phyloP scores from a whole-genome alignment of 2,797 vertebrate species.

The Sibirionetta formosa region DNA sequence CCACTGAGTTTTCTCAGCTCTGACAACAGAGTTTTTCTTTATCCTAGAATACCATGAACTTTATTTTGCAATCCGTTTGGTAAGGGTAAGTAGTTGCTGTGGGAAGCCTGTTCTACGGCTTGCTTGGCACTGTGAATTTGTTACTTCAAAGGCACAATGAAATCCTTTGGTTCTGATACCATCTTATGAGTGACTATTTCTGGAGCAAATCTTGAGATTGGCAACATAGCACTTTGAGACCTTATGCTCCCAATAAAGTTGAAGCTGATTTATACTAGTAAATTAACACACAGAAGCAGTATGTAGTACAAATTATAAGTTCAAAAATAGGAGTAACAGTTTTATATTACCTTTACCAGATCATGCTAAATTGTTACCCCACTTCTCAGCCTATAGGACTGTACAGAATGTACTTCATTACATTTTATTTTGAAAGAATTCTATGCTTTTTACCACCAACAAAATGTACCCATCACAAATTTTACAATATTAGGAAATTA shows the following conservation, averaged over 20 bases:
- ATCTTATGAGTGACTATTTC: rapidly evolving
- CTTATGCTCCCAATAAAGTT: background rate
- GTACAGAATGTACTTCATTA: background rate
- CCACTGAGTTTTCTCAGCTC: background rate
- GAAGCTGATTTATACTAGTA: background rate
- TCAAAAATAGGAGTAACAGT: background rate
- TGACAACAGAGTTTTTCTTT: background rate
- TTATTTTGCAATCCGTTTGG: background rate
- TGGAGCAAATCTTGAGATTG: background rate
- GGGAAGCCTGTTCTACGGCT: background rate
- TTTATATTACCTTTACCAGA: background rate
- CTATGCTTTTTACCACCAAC: background rate
- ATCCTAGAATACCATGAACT: background rate
- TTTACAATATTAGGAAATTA: background rate
- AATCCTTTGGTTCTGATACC: background rate
- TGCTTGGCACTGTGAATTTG: background rate
- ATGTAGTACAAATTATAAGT: background rate
- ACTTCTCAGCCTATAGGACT: background rate
- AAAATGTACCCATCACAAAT: background rate
- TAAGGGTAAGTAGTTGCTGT: background rate
- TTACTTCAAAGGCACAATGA: background rate
- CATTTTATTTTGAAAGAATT: background rate
- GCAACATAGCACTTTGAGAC: background rate
- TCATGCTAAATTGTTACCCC: background rate
- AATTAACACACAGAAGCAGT: background rate